Evolutionary conservation across 2,888 invertebrate genomes (phyloP), one percentile per base, ranked within the genome.

Genomic region (Chloroclysta siterata): DNA sequence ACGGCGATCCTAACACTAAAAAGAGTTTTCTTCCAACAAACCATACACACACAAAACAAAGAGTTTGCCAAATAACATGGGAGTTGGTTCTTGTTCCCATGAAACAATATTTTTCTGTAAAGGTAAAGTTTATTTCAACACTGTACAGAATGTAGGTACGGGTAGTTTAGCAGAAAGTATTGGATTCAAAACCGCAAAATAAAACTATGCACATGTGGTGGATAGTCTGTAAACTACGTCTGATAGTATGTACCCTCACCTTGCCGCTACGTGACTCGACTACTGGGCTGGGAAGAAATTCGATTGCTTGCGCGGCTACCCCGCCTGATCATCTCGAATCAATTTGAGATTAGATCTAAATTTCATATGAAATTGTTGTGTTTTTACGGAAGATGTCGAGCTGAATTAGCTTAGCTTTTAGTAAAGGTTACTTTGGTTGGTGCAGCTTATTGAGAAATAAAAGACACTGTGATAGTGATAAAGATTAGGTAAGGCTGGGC

Each of bases 331-430:
- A 80, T 79, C 80, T 78, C 75, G 78, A 84, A 88, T 88, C 88
- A 83, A 88, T 88, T 87, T 85, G 70, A 87, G 85, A 88, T 88
- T 86, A 85, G 78, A 86, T 87, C 84, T 82, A 82, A 86, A 84
- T 84, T 84, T 84, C 78, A 83, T 81, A 83, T 77, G 73, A 77
- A 74, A 77, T 75, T 71, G 64, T 71, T 72, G 44, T 64, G 44
- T 64, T 69, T 71, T 65, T 68, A 66, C 47, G 52, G 29, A 33
- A 44, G 11, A 41, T 57, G 44, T 63, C 15, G 39, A 50, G 28
- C 29, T 63, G 17, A 8, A 58, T 63, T 51, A 33, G 50, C 44
- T 53, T 50, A 39, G 36, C 36, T 11, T 39, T 11, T 11, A 10
- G 36, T 33, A 33, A 33, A 33, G 7, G 8, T 33, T 33, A 6